These are phyloP conservation scores for Calliphora vomitoria DNA, from an alignment of 2,888 invertebrate genomes.

Conservation along the genomic window DNA sequence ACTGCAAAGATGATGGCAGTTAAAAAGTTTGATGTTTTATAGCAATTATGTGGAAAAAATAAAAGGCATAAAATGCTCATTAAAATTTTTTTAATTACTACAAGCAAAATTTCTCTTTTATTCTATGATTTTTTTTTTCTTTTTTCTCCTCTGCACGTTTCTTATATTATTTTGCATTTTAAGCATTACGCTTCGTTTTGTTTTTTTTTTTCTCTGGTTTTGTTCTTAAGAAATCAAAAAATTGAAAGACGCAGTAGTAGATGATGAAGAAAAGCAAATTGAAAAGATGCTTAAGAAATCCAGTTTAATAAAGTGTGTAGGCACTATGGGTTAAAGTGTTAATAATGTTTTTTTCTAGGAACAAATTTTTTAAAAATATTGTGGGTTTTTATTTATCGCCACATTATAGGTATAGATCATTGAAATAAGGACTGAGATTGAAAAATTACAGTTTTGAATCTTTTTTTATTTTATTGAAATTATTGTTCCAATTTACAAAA, in stretches of 20 bases:
- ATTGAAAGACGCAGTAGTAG: conserved; percentile 3
- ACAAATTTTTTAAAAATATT: no score
- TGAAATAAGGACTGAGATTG: no score
- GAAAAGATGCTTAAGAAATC: conserved; percentile 18
- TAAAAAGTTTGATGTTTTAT: conserved; percentile 67
- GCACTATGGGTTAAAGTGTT: conserved; percentile 32
- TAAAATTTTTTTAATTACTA: conserved; percentile 71
- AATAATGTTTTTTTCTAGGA: no score
- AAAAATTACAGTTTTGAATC: no score
- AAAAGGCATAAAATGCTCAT: conserved; percentile 70
- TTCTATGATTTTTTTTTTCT: not conserved
- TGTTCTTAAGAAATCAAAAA: conserved; percentile 42
- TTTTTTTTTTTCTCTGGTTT: not conserved
- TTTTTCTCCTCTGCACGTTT: conserved; percentile 12
- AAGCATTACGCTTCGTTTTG: conserved; percentile 4
- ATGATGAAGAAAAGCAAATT: conserved; percentile 7
- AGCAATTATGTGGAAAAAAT: conserved; percentile 67
- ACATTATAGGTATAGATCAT: no score
- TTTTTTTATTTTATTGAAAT: no score
- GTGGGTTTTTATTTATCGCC: no score
- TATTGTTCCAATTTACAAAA: no score
- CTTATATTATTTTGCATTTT: conserved; percentile 56
- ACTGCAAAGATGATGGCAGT: conserved; percentile 53
- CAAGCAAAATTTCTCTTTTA: conserved; percentile 26
- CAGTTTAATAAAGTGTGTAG: conserved; percentile 7